Base-by-base conservation (phyloP, 2,888 invertebrate genomes). In the Ornithoptera priamus region DNA sequence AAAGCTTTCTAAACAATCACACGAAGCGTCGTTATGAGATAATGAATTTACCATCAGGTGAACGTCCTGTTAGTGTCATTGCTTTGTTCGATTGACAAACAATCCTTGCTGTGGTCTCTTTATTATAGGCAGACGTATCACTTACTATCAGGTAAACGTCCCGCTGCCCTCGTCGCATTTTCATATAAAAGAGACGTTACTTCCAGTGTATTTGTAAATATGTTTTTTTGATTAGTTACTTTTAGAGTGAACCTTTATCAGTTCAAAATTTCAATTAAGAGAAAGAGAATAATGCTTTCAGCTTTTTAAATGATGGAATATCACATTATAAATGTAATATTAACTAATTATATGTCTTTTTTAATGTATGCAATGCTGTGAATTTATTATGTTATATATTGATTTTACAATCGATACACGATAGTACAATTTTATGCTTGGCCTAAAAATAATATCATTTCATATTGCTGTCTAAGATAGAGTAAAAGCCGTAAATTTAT, bases 401-500 rank as follows among this genome's bases (percentile, higher is more conserved):
- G 15, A 12, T 46, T 46, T 46, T 1, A 46, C 15, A 46, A 46
- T 15, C 3, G 10, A 15, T 46, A 15, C 15, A 46, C 15, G 3
- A 46, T 46, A 15, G 46, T 46, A 46, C 10, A 39, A 12, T 46
- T 15, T 46, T 46, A 46, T 46, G 17, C 53, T n/a, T 53, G 4
- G 53, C 18, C 53, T 53, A n/a, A 53, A 53, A 2, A 22, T 58
- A 58, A 58, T 22, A 58, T 22, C 15, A 24, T 2, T 20, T n/a
- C 22, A 58, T 15, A n/a, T 58, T 8, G 22, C 22, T 58, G 57
- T 22, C 22, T n/a, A 15, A 22, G 57, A 58, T 58, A 58, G 1
- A 63, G 61, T 6, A 50, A 58, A 39, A 58, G 36, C 50, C 18
- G 20, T 62, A 56, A 67, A 62, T 18, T 39, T 62, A 57, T 46